Evolutionary conservation across 2,113 vertebrate genomes (phyloP).

Genomic region (Mobula birostris): DNA sequence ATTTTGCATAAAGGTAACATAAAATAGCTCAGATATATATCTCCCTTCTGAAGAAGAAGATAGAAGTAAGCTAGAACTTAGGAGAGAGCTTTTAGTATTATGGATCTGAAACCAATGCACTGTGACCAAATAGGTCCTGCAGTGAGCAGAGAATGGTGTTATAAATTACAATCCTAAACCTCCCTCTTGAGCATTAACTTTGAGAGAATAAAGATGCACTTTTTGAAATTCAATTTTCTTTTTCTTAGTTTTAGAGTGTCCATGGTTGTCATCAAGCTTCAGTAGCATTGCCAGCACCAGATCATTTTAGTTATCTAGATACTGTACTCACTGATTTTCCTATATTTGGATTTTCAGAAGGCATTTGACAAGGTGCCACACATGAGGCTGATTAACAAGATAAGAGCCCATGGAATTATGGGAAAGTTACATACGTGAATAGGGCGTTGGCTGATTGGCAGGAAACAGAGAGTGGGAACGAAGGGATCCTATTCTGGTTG

Average conservation of each 20-base stretch:
- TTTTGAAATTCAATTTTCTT: not conserved
- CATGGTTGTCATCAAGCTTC: not conserved
- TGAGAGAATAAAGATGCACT: not conserved
- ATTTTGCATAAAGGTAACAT: not conserved
- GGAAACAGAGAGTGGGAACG: too few relatives aligned
- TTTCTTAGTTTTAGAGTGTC: not conserved
- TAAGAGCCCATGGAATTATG: too few relatives aligned
- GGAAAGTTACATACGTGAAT: too few relatives aligned
- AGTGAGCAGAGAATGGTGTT: not conserved
- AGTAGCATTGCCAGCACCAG: not conserved
- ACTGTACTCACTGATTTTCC: not conserved
- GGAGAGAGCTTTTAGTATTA: not conserved
- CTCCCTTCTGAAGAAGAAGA: not conserved
- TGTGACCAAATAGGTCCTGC: not conserved
- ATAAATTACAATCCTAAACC: conserved; percentile 6
- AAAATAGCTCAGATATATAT: not conserved
- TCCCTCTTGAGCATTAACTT: not conserved
- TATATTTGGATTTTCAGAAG: too few relatives aligned
- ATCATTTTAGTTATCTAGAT: not conserved
- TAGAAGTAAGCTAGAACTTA: not conserved
- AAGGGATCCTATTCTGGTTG: too few relatives aligned
- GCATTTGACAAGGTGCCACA: too few relatives aligned
- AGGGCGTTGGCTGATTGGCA: too few relatives aligned
- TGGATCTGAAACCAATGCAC: not conserved
- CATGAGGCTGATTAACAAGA: too few relatives aligned